Evolutionary conservation across 1,140 invertebrate genomes (phyloP).

Genomic region (Papilio aristodemus): DNA sequence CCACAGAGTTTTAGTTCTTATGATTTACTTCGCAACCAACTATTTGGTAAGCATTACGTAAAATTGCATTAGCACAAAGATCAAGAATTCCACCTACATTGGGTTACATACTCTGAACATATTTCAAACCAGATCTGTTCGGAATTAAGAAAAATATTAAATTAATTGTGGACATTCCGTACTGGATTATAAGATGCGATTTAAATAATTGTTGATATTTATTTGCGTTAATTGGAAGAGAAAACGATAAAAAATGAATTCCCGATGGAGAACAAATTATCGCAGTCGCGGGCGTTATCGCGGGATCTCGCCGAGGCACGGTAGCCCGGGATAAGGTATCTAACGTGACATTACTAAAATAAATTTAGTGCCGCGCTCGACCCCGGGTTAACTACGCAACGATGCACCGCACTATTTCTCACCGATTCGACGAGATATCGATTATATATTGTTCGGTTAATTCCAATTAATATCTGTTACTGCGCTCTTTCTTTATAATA

Average conservation of each 20-base stretch:
- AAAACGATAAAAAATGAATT: slow-evolving; percentile 19
- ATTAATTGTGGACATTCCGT: neutral
- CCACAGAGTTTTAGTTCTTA: no score
- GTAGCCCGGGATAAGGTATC: slow-evolving; percentile 58
- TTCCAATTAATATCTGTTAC: slow-evolving; percentile 29
- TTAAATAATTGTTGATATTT: neutral
- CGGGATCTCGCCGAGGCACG: slow-evolving; percentile 44
- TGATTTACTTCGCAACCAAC: no score
- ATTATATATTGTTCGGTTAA: slow-evolving; percentile 43
- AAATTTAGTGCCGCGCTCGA: slow-evolving; percentile 55
- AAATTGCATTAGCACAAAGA: no score
- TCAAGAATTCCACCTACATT: no score
- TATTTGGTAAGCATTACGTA: no score
- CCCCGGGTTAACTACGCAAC: slow-evolving; percentile 55
- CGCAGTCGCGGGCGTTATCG: slow-evolving; percentile 39
- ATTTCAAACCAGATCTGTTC: no score
- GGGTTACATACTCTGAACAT: no score
- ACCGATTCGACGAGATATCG: slow-evolving; percentile 52
- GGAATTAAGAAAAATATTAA: no score
- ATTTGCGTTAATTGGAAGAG: slow-evolving; percentile 24
- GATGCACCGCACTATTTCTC: slow-evolving; percentile 59
- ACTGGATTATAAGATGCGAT: neutral
- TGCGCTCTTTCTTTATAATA: neutral
- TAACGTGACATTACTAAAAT: slow-evolving; percentile 55
- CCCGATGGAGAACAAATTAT: slow-evolving; percentile 33